A percentile compares a stretch with the other conserved stretches of the same genome.
Evolutionary conservation across 2,113 vertebrate species (phyloP).

Genomic region (Meleagris gallopavo): DNA sequence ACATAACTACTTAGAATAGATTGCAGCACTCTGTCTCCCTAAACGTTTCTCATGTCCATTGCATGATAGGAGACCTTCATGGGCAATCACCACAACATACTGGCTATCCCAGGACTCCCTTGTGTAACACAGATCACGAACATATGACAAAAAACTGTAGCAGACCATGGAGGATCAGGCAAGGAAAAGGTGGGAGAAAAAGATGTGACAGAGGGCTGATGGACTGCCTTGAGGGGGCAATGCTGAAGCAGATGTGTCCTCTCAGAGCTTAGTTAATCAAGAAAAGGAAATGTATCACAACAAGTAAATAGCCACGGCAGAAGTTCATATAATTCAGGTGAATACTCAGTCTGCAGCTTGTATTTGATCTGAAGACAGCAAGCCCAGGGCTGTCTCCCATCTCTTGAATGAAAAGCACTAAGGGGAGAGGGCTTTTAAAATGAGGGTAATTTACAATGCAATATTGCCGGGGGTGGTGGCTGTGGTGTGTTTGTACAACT

Average conservation of each 20-base stretch:
- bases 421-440: constrained; percentile 62
- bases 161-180: neutral
- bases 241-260: constrained; percentile 43
- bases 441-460: constrained; percentile 68
- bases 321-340: constrained; percentile 64
- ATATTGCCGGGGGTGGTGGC: constrained; percentile 50
- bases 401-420: constrained; percentile 58
- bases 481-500: constrained; percentile 61
- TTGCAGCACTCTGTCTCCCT: neutral
- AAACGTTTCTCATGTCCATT: neutral
- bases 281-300: constrained; percentile 55
- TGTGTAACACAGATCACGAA: neutral
- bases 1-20: neutral
- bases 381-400: constrained; percentile 57
- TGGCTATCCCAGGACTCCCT: neutral
- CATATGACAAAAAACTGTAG: neutral
- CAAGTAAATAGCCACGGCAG: constrained; percentile 32
- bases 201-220: neutral
- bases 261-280: constrained; percentile 47
- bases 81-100: neutral
- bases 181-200: neutral
- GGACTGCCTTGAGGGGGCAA: constrained; percentile 55
- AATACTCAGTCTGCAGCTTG: constrained; percentile 36
- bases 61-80: neutral
- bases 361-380: constrained; percentile 65